Evolutionary conservation across 2,113 vertebrate species (phyloP).

Genomic region (Notarius quadriscutis): DNA sequence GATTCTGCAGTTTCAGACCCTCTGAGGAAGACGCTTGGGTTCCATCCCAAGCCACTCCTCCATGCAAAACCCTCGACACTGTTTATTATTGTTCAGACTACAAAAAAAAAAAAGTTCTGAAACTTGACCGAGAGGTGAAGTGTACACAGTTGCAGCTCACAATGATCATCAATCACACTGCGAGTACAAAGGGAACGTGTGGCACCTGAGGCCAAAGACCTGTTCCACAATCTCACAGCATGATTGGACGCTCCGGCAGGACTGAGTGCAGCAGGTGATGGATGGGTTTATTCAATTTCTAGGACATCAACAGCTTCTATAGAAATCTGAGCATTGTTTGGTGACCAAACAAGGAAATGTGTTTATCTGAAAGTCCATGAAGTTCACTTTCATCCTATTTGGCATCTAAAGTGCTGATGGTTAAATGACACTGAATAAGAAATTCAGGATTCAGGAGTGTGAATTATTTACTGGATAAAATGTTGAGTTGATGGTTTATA

Average conservation of each 20-base stretch:
- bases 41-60: neutral
- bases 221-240: neutral
- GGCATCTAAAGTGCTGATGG: neutral
- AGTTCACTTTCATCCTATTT: neutral
- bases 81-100: neutral
- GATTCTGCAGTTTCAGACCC: neutral
- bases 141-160: neutral
- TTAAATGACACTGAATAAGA: neutral
- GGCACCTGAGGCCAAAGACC: neutral
- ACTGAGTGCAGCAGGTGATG: conserved; percentile 1
- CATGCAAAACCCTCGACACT: neutral
- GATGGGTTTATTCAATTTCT: conserved; percentile 8
- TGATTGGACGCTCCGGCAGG: neutral
- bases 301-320: conserved; percentile 3
- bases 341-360: neutral
- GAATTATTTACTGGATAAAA: neutral
- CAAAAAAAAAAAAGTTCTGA: neutral
- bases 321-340: neutral
- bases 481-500: neutral
- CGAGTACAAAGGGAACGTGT: neutral
- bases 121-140: conserved; percentile 8
- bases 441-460: neutral
- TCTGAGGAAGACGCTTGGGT: neutral
- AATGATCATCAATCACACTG: conserved; percentile 33
- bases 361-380: neutral